A percentile compares a stretch with the other conserved stretches of the same genome.
Conservation (phyloP, 2,888 invertebrate species). For the Thera britannica region DNA sequence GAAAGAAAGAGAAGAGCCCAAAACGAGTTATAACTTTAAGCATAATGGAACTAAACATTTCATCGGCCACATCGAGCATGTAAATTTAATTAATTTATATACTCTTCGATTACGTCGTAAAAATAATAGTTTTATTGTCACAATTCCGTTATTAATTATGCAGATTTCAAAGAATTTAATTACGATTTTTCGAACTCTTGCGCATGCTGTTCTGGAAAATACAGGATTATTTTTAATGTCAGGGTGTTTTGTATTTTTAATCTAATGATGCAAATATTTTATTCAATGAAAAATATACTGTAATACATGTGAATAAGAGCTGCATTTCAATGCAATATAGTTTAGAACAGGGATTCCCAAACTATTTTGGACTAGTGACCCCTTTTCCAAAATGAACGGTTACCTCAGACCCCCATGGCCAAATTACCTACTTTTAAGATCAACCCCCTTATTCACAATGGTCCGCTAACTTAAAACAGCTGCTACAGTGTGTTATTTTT, state of each 20-base stretch:
- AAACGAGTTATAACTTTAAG: neutral
- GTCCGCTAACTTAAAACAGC: too few relatives aligned
- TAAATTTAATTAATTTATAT: slow-evolving; percentile 65
- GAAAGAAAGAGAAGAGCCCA: too few relatives aligned
- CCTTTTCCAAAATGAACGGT: too few relatives aligned
- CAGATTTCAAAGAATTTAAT: slow-evolving; percentile 21
- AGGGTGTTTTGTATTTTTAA: slow-evolving; percentile 11
- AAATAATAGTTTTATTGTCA: slow-evolving; percentile 35
- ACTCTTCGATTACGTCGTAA: slow-evolving; percentile 45
- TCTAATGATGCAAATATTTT: slow-evolving; percentile 2
- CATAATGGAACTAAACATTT: slow-evolving; percentile 24
- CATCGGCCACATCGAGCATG: slow-evolving; percentile 61
- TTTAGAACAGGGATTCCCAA: neutral
- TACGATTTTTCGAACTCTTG: slow-evolving; percentile 13
- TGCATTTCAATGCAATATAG: slow-evolving; percentile 1
- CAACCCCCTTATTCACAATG: too few relatives aligned
- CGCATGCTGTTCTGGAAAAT: slow-evolving; percentile 5
- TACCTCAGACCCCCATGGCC: too few relatives aligned
- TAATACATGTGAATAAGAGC: slow-evolving; percentile 5
- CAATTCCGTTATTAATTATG: slow-evolving; percentile 10
- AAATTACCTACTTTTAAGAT: too few relatives aligned
- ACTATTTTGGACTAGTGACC: too few relatives aligned
- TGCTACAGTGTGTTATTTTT: too few relatives aligned
- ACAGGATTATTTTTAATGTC: slow-evolving; percentile 13
- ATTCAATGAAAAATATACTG: slow-evolving; percentile 15